Base-by-base conservation (phyloP, 1,140 invertebrate species). In the Aphidius ervi region DNA sequence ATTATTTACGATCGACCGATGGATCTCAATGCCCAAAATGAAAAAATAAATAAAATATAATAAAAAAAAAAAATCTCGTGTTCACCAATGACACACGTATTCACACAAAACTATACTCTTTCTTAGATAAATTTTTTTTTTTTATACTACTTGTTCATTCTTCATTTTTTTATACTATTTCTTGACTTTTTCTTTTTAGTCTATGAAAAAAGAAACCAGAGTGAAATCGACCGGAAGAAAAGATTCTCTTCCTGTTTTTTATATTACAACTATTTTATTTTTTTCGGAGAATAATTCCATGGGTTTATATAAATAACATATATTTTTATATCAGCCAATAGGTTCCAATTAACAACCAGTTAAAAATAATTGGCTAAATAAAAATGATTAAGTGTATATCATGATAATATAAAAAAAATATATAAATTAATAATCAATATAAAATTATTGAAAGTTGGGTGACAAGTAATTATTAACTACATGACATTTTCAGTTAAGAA, bases 1-100 rank as follows among this genome's bases (percentile, higher is more conserved):
- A 68, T 77, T 79, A 78, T 78, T 79, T 79, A 78, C 71, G 72
- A 61, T 68, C 60, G 23, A 68, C 64, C 67, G 10, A 41, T 66
- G 68, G 55, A 46, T 59, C 67, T 62, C 63, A 63, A 69, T 69
- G 63, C 67, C 61, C 66, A 65, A 66, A 73, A 65, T 58, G 42
- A 68, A 68, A 16, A 61, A 63, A 64, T 69, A 63, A 31, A 31
- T 31, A 31, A 31, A 16, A 16, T 16, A 1, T 16, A 16, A 16
- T 16, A 16, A 16, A 16, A 54, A 58, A 62, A 55, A 54, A 40
- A 54, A 54, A 54, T 54, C 63, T 59, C 63, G 20, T 47, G 43
- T 41, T 47, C 54, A 47, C 52, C 23, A 50, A 10, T 56, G 39
- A 59, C 49, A 47, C 46, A 58, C 20, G 6, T 41, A 23, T 47